phyloP scores from a whole-genome alignment of 2,888 invertebrate genomes.

The Ophonus ardosiacus region DNA sequence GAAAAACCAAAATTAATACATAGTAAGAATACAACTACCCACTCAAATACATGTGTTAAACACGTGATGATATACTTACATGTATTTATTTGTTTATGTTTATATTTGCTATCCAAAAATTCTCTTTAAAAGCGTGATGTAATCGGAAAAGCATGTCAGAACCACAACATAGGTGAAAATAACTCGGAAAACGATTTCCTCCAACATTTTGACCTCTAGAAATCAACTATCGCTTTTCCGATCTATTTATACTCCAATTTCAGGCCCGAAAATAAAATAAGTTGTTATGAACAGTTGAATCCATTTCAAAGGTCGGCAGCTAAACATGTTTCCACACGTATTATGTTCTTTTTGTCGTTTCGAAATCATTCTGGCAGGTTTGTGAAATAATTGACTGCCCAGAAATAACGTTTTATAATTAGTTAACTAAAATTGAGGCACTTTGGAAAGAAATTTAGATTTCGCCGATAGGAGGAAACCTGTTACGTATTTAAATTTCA shows the following conservation, averaged over 20 bases:
- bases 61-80: neutral
- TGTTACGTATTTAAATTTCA: conserved; percentile 38
- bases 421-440: neutral
- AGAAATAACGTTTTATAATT: conserved; percentile 20
- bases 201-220: conserved; percentile 8
- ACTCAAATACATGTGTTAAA: neutral
- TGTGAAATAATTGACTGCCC: neutral
- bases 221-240: conserved; percentile 36
- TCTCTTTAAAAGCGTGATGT: conserved; percentile 24
- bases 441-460: conserved; percentile 1
- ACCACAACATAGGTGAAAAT: conserved; percentile 25
- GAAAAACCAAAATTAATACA: too few species aligned
- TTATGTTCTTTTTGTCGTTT: conserved; percentile 7
- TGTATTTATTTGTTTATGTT: neutral
- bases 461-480: conserved; percentile 25
- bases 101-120: neutral
- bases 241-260: conserved; percentile 19
- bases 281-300: conserved; percentile 24
- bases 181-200: conserved; percentile 19
- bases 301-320: conserved; percentile 10
- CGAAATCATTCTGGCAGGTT: conserved; percentile 20
- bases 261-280: neutral
- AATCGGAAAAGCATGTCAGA: conserved; percentile 4
- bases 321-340: neutral
- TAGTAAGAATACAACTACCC: neutral